These are phyloP conservation scores for Dipodomys stephensi DNA, from an alignment of 2,113 vertebrate genomes.

Conservation along the genomic window DNA sequence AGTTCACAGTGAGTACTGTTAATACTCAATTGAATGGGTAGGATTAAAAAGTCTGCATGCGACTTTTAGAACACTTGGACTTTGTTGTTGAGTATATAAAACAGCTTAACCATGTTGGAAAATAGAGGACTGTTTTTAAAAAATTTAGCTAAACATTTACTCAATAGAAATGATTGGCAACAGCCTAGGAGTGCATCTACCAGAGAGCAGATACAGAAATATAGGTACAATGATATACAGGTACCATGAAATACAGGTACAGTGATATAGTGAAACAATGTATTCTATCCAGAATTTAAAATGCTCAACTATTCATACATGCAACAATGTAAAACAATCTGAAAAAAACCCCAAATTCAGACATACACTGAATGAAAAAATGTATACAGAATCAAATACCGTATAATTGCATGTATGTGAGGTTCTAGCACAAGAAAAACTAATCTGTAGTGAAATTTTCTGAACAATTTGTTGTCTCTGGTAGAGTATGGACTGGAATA, in stretches of 20 bases:
- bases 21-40: constrained; percentile 24
- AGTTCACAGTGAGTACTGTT: constrained; percentile 11
- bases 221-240: neutral
- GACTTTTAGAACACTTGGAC: neutral
- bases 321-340: neutral
- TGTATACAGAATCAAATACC: constrained; percentile 13
- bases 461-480: neutral
- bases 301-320: neutral
- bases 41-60: constrained; percentile 18
- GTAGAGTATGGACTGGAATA: neutral
- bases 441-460: constrained; percentile 29
- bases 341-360: neutral
- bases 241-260: too few species aligned
- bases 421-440: constrained; percentile 39
- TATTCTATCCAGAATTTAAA: neutral
- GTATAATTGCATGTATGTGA: constrained; percentile 8
- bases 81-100: neutral
- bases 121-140: neutral
- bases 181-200: neutral
- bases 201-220: neutral
- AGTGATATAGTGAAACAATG: neutral
- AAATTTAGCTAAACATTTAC: neutral
- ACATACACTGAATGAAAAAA: neutral
- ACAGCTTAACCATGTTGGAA: constrained; percentile 22
- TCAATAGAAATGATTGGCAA: constrained; percentile 2